Evolutionary conservation across 2,888 invertebrate species (phyloP).

Genomic region (Unio delphinus): DNA sequence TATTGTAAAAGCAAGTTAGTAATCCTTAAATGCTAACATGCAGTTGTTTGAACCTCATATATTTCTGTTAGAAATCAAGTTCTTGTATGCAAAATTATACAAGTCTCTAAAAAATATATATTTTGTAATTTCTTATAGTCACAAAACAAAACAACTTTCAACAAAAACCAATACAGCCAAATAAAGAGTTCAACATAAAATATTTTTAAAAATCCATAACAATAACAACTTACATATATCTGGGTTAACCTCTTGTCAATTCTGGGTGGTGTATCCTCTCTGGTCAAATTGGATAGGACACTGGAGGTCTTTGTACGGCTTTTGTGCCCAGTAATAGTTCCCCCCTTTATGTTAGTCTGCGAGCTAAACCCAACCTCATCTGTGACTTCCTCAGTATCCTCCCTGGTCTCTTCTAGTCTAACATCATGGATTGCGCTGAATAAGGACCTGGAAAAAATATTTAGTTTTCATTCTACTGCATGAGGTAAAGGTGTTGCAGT

Average conservation of each 20-base stretch:
- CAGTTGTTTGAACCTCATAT: too few species aligned
- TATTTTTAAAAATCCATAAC: background rate
- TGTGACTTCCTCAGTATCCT: slow-evolving; percentile 39
- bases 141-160: background rate
- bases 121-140: slow-evolving; percentile 1
- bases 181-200: background rate
- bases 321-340: slow-evolving; percentile 31
- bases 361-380: slow-evolving; percentile 44
- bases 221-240: slow-evolving; percentile 59
- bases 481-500: too few species aligned
- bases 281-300: slow-evolving; percentile 34
- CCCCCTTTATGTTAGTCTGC: slow-evolving; percentile 17
- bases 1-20: too few species aligned
- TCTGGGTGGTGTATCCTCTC: slow-evolving; percentile 57
- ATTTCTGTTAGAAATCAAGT: too few species aligned
- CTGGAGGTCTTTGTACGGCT: slow-evolving; percentile 39
- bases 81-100: background rate
- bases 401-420: slow-evolving; percentile 56
- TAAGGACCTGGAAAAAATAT: slow-evolving; percentile 50
- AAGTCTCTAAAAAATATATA: background rate
- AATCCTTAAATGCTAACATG: too few species aligned
- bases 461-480: too few species aligned
- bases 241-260: slow-evolving; percentile 67
- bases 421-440: slow-evolving; percentile 67
- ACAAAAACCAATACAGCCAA: background rate